Conservation (phyloP, 1,140 invertebrate genomes). For the Drosophila erecta region DNA sequence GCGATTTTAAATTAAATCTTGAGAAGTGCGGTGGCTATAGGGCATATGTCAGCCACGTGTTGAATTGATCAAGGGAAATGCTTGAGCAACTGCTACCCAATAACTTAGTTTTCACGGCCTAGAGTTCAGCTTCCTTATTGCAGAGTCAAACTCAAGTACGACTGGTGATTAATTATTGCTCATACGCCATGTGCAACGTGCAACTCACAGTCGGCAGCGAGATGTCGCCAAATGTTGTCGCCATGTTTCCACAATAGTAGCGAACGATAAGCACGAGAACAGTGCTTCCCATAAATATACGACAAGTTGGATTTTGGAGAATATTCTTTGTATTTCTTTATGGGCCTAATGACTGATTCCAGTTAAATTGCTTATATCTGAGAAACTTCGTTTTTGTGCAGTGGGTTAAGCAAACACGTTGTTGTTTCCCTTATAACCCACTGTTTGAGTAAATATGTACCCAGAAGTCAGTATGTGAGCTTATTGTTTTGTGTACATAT, state of each 20-base stretch:
- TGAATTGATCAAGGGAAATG: constrained; percentile 17
- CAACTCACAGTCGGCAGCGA: constrained; percentile 24
- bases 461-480: constrained; percentile 26
- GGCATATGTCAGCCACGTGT: not conserved
- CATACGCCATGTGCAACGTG: constrained; percentile 75
- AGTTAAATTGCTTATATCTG: not conserved
- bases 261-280: constrained; percentile 15
- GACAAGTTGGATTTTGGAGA: no score
- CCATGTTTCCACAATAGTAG: constrained; percentile 34
- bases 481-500: constrained; percentile 35
- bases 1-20: not conserved
- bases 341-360: not conserved
- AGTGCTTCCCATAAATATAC: not conserved
- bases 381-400: not conserved
- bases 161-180: constrained; percentile 51
- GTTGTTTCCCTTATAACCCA: constrained; percentile 4
- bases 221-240: constrained; percentile 55
- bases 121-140: constrained; percentile 22
- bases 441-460: constrained; percentile 25
- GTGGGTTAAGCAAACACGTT: not conserved
- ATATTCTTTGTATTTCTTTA: no score
- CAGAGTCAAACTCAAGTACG: constrained; percentile 45
- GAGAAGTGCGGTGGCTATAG: not conserved
- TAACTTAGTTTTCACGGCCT: not conserved
- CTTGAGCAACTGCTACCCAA: not conserved